A percentile compares a stretch with the other conserved stretches of the same genome.
These are phyloP conservation scores for Spodoptera picta DNA, from an alignment of 2,888 invertebrate genomes.

Conservation along the genomic window DNA sequence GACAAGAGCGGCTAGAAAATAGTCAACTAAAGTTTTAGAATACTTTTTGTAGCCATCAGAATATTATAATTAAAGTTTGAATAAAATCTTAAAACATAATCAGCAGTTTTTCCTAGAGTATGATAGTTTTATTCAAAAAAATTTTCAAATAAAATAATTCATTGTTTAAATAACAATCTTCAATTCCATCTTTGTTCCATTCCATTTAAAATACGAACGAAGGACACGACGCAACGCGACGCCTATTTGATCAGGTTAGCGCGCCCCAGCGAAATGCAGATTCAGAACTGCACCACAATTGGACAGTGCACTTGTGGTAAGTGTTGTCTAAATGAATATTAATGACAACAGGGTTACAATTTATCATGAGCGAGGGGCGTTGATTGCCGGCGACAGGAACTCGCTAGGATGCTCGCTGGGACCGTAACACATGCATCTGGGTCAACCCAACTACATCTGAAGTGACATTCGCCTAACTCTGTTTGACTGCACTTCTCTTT, in stretches of 20 bases:
- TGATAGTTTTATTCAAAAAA: too few species aligned
- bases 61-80: too few species aligned
- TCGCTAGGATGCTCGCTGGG: slow-evolving; percentile 26
- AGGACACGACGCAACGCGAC: too few species aligned
- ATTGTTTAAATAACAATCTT: background rate
- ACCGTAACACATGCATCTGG: slow-evolving; percentile 66
- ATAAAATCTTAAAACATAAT: too few species aligned
- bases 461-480: slow-evolving; percentile 5
- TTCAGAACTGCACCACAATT: slow-evolving; percentile 1
- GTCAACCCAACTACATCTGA: slow-evolving; percentile 45
- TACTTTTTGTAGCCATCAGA: too few species aligned
- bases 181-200: background rate
- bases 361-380: slow-evolving; percentile 42
- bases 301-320: slow-evolving; percentile 11
- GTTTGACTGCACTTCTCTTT: too few species aligned
- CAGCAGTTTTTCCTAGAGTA: too few species aligned
- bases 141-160: background rate
- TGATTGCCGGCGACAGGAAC: slow-evolving; percentile 48
- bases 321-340: slow-evolving; percentile 43
- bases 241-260: too few species aligned
- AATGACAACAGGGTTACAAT: slow-evolving; percentile 47
- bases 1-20: too few species aligned
- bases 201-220: too few species aligned
- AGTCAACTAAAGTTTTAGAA: too few species aligned
- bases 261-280: background rate